Conservation (phyloP, 2,888 invertebrate species). For the Caenorhabditis angaria region DNA sequence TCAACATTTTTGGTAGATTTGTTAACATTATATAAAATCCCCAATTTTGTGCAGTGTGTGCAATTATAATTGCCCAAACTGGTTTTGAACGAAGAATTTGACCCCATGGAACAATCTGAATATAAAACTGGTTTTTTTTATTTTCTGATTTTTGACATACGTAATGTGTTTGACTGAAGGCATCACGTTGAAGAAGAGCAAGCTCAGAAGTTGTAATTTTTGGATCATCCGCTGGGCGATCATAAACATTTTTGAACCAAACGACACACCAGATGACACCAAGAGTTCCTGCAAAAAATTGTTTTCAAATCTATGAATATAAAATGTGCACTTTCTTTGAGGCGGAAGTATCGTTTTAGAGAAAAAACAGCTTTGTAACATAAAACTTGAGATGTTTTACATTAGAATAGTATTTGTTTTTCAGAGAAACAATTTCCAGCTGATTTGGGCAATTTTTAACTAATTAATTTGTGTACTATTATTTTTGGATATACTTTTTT, state of each 20-base stretch:
- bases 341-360: no score
- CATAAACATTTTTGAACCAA: slow-evolving; percentile 73
- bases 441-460: no score
- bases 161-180: slow-evolving; percentile 55
- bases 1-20: slow-evolving; percentile 74
- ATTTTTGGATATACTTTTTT: no score
- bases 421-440: no score
- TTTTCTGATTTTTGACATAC: slow-evolving; percentile 38
- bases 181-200: slow-evolving; percentile 73
- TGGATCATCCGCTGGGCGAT: slow-evolving; percentile 73
- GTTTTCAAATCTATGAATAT: background rate
- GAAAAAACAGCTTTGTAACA: no score
- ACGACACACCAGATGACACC: slow-evolving; percentile 60
- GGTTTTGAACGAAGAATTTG: slow-evolving; percentile 73
- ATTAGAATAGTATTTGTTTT: no score
- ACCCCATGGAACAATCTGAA: slow-evolving; percentile 73
- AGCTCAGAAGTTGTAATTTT: slow-evolving; percentile 73
- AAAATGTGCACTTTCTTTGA: no score
- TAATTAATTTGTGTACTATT: no score
- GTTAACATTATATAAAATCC: slow-evolving; percentile 75
- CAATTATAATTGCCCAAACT: slow-evolving; percentile 74
- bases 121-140: slow-evolving; percentile 6
- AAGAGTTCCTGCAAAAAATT: slow-evolving; percentile 44
- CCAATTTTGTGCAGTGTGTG: slow-evolving; percentile 75
- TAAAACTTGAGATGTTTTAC: no score